Evolutionary conservation across 1,140 invertebrate genomes (phyloP), one percentile per base, ranked within the genome.

Genomic region (Phymastichus coffea): DNA sequence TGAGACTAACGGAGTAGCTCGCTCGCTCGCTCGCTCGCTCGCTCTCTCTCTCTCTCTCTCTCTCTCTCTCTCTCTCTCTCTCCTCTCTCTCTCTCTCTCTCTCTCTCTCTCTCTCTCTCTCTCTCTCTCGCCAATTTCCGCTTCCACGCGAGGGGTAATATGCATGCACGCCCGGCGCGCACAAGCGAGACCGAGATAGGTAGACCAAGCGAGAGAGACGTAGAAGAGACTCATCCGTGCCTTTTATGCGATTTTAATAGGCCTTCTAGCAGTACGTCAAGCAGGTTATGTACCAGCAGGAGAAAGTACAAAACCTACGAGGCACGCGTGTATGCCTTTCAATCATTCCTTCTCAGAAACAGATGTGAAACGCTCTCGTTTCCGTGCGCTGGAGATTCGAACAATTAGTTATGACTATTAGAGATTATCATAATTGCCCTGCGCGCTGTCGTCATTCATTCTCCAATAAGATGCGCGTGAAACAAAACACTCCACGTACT

Each of bases 1-100:
- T n/a, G n/a, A n/a, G n/a, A n/a, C n/a, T n/a, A n/a, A n/a, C n/a
- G n/a, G n/a, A n/a, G n/a, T 41, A 20, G 35, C 28, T 28, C 28
- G 44, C 37, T 60, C 51, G 12, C 8, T 47, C 48, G 22, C 46
- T 44, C 56, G 19, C 41, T 30, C 51, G 20, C 43, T 15, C 28
- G 44, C 37, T 43, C 35, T 38, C 15, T 49, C 51, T n/a, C n/a
- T n/a, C n/a, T n/a, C n/a, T 44, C 58, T 60, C 48, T 19, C 10
- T 28, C 23, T 28, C 26, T 33, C 35, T 44, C 37, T 20, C 28
- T 26, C 46, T 14, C 19, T 59, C 48, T 46, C 52, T 3, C 17
- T 41, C n/a, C 14, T 3, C 35, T 10, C 15, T 37, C 41, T 12
- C 25, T 44, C 41, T 20, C 23, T 48, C 20, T 48, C 26, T 19